Evolutionary conservation across 30 jellyfish, hydroid and myxozoan species (phyloP).

Genomic region (Aurelia sp.): DNA sequence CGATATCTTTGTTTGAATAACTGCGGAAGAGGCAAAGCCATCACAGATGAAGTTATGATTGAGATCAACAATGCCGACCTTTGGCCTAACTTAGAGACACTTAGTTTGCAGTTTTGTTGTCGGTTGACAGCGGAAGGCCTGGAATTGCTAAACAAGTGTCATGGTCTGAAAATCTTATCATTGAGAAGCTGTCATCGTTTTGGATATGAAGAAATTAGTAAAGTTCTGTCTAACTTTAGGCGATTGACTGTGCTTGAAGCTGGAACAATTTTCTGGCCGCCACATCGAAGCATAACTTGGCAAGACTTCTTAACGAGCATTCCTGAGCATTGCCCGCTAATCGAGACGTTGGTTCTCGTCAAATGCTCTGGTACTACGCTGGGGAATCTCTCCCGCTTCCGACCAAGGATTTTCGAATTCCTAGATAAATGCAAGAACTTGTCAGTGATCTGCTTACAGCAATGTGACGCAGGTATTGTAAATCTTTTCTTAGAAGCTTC

Average conservation of each 20-base stretch:
- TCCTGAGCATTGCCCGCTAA: conserved; percentile 28
- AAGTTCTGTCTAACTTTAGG: conserved; percentile 11
- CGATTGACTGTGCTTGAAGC: conserved; percentile 18
- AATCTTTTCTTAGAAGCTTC: conserved; percentile 15
- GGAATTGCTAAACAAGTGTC: conserved; percentile 11
- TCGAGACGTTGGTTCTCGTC: conserved; percentile 30
- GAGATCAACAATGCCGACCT: background rate
- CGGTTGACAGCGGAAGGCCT: conserved; percentile 20
- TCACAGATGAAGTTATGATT: conserved; percentile 31
- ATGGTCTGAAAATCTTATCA: conserved; percentile 32
- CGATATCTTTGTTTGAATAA: conserved; percentile 35
- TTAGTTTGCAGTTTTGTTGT: conserved; percentile 54
- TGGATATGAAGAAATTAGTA: conserved; percentile 20
- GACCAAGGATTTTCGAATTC: conserved; percentile 22
- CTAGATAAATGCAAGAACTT: conserved; percentile 20
- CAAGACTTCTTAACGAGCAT: conserved; percentile 12
- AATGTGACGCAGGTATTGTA: conserved; percentile 47
- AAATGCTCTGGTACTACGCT: conserved; percentile 42
- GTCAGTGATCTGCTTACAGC: conserved; percentile 14
- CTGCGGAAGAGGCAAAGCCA: conserved; percentile 67
- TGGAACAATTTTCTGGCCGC: conserved; percentile 49
- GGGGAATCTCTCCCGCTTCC: conserved; percentile 21
- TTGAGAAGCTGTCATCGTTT: conserved; percentile 44
- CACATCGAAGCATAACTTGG: conserved; percentile 40
- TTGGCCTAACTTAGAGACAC: conserved; percentile 35